Base-by-base conservation (phyloP, 2,888 invertebrate species). In the Esperia sulphurella region DNA sequence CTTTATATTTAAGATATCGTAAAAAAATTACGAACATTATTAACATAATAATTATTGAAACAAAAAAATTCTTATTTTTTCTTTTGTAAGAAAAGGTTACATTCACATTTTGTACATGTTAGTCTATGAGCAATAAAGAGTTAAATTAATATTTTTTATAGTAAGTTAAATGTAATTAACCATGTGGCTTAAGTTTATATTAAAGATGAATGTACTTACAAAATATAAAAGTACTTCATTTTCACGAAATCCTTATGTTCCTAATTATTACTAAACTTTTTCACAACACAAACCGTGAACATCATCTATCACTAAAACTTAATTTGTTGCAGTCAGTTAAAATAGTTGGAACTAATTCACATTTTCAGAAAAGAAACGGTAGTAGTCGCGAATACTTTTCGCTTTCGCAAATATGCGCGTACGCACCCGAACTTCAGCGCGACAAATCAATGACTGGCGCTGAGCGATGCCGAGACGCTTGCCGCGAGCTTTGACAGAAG, bases 211-310 rank as follows among this genome's bases (percentile, higher is more conserved):
- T 41, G 50, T 55, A 71, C 71, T 68, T 41, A 71, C 69, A 68
- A 48, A 49, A 64, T 46, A 41, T 49, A 48, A 49, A 64, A 46
- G 40, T 49, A 52, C 50, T 61, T 63, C 71, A 71, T 71, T 50
- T 49, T 69, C 61, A 48, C 48, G 37, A 44, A 47, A 50, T 46
- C 46, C 46, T 43, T 21, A 40, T 33, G 42, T 33, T 35, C 33
- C 40, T 38, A 44, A 9, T 38, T 46, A 48, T 47, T 45, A 48
- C 45, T 43, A 39, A 39, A 41, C 13, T 35, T 13, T 28, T 40
- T 13, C 49, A 49, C 42, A 46, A 35, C 46, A 52, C 45, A n/a
- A 30, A 31, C 43, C 37, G 10, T 28, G 8, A 40, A 9, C 28
- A 28, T n/a, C 10, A 21, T n/a, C n/a, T 13, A 30, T 13, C 28